Evolutionary conservation across 23 tunicate species (phyloP).

Genomic region (Styela plicata): DNA sequence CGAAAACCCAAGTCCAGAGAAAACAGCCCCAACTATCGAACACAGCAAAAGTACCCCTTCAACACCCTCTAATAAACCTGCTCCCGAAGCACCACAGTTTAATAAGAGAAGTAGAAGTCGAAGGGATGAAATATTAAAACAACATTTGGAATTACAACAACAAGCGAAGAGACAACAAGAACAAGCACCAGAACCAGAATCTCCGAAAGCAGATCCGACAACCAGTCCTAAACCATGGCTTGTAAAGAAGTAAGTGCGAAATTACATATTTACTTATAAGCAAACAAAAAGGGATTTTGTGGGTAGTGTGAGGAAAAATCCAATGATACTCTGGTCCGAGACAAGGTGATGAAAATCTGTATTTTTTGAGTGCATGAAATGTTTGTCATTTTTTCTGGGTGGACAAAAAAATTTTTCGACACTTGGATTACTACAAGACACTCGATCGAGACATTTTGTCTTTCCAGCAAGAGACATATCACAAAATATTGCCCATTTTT

Average conservation of each 20-base stretch:
- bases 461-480: too few relatives aligned
- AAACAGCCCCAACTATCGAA: background rate
- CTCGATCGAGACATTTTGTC: too few relatives aligned
- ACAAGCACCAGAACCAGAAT: background rate
- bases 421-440: too few relatives aligned
- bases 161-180: background rate
- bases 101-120: conserved; percentile 7
- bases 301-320: too few relatives aligned
- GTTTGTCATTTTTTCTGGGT: too few relatives aligned
- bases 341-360: too few relatives aligned
- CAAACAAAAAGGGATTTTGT: too few relatives aligned
- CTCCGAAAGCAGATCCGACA: conserved; percentile 32
- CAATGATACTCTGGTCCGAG: too few relatives aligned
- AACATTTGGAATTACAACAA: conserved; percentile 18
- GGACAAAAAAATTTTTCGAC: too few relatives aligned
- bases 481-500: too few relatives aligned
- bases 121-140: background rate
- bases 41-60: conserved; percentile 9
- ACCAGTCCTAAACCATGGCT: conserved; percentile 87
- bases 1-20: conserved; percentile 11
- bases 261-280: too few relatives aligned
- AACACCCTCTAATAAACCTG: conserved; percentile 1
- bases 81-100: conserved; percentile 3
- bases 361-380: too few relatives aligned
- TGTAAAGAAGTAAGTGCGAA: conserved; percentile 39